Evolutionary conservation across 2,888 invertebrate species (phyloP).

Genomic region (Trilocha varians): DNA sequence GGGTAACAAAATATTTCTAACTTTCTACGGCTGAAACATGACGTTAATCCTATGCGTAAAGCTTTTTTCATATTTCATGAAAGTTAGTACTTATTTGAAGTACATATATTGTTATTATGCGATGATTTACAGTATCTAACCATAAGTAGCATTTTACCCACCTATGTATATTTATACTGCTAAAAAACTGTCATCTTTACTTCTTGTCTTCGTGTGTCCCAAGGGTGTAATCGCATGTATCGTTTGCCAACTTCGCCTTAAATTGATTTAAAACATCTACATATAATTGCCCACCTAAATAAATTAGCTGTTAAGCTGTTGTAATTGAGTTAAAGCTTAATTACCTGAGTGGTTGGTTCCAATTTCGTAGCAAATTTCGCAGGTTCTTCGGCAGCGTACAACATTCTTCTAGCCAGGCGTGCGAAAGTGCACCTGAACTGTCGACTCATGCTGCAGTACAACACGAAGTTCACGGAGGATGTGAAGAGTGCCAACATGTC

Average conservation of each 20-base stretch:
- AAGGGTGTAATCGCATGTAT: background rate
- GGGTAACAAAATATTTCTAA: too few relatives aligned
- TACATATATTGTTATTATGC: too few relatives aligned
- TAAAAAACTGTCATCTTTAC: background rate
- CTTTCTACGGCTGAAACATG: too few relatives aligned
- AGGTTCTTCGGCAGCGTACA: constrained; percentile 52
- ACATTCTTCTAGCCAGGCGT: constrained; percentile 76
- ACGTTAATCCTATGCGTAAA: too few relatives aligned
- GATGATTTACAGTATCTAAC: too few relatives aligned
- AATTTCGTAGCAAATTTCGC: constrained; percentile 51
- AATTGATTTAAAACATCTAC: background rate
- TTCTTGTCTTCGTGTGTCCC: background rate
- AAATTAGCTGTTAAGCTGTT: background rate
- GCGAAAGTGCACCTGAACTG: constrained; percentile 90
- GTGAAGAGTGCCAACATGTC: constrained; percentile 92
- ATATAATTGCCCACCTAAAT: background rate
- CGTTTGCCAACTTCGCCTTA: background rate
- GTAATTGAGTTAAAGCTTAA: constrained; percentile 1
- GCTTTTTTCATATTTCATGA: too few relatives aligned
- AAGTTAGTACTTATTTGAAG: too few relatives aligned
- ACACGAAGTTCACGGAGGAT: constrained; percentile 92
- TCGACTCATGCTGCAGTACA: constrained; percentile 93
- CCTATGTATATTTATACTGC: background rate
- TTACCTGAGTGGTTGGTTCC: constrained; percentile 65
- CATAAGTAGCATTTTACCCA: background rate